These are phyloP conservation scores for Gymnothorax javanicus DNA, from an alignment of 2,797 vertebrate species.

Conservation along the genomic window DNA sequence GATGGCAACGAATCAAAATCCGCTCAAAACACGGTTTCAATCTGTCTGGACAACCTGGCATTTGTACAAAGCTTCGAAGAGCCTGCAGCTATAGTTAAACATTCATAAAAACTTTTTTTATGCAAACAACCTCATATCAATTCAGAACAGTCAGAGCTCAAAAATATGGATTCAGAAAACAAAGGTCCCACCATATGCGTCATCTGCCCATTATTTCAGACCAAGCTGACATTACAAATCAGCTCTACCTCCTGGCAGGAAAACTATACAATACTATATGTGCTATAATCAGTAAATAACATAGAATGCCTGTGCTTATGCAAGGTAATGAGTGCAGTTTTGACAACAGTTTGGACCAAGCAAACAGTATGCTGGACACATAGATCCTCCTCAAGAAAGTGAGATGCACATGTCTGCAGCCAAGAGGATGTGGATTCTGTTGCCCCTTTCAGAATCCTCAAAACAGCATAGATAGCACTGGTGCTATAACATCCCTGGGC, in stretches of 20 bases:
- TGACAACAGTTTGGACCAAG: neutral
- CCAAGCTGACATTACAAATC: too few relatives aligned
- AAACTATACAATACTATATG: too few relatives aligned
- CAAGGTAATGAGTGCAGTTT: neutral
- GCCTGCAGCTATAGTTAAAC: neutral
- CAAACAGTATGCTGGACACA: neutral
- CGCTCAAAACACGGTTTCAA: conserved; percentile 33
- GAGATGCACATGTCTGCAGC: neutral
- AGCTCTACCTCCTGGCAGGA: too few relatives aligned
- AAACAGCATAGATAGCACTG: neutral
- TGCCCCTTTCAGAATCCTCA: neutral
- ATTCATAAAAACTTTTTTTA: neutral
- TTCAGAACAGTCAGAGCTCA: neutral
- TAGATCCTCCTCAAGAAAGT: too few relatives aligned
- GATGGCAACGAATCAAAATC: conserved; percentile 44
- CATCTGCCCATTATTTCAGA: too few relatives aligned
- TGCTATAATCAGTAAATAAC: too few relatives aligned
- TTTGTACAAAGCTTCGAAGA: conserved; percentile 26
- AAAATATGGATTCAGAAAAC: too few relatives aligned
- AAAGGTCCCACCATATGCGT: too few relatives aligned
- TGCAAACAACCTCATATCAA: neutral
- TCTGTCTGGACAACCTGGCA: conserved; percentile 33
- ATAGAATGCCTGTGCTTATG: neutral
- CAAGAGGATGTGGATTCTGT: neutral
- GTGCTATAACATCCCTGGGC: neutral